Evolutionary conservation across 2,888 invertebrate species (phyloP).

Genomic region (Pseudococcus longispinus): DNA sequence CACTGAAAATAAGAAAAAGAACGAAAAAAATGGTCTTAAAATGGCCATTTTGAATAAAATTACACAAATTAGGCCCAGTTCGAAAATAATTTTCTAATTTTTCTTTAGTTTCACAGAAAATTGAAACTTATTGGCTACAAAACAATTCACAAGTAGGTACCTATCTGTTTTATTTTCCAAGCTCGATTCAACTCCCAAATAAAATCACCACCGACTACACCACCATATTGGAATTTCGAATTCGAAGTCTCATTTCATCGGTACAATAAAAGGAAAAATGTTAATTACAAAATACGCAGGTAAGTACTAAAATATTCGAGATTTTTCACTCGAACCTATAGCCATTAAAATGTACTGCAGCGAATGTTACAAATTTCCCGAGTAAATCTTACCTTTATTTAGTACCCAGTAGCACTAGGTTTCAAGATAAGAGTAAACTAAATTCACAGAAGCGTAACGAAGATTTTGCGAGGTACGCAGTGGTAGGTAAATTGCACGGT

Average conservation of each 20-base stretch:
- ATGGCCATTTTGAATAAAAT: no score
- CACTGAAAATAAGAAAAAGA: no score
- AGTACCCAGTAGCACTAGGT: neutral
- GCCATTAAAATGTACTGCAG: neutral
- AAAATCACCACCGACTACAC: neutral
- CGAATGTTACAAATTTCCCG: constrained; percentile 24
- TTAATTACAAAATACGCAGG: neutral
- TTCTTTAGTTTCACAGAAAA: no score
- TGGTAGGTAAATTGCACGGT: neutral
- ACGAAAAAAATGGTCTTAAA: no score
- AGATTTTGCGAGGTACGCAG: neutral
- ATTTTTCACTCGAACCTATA: neutral
- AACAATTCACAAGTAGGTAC: no score
- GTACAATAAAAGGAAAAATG: neutral
- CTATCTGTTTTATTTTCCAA: no score
- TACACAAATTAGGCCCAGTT: no score
- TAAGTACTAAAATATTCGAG: neutral
- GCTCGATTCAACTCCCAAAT: no score
- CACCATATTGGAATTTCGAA: neutral
- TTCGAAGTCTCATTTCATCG: neutral
- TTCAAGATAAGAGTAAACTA: neutral
- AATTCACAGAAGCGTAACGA: constrained; percentile 33
- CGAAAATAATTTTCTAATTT: no score
- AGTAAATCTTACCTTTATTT: constrained; percentile 19
- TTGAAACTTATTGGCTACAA: no score